Evolutionary conservation across 1,140 invertebrate species (phyloP).

Genomic region (Drosophila nasuta): DNA sequence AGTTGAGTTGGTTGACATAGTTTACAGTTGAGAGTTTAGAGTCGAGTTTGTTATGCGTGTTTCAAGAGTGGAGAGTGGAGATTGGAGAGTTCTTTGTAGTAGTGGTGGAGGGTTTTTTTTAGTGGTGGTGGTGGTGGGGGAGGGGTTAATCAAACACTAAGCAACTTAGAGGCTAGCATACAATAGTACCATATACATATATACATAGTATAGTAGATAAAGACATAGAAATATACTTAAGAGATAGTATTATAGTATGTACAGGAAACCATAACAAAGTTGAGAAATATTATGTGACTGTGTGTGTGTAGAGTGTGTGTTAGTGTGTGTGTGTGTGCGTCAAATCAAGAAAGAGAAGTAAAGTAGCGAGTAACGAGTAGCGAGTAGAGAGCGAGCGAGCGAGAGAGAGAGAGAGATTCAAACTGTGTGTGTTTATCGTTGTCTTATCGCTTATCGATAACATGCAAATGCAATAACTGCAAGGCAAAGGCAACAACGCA

Average conservation of each 20-base stretch:
- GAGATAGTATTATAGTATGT: constrained; percentile 23
- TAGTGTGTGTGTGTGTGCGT: constrained; percentile 13
- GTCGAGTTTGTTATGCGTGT: constrained; percentile 37
- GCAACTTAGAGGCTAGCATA: constrained; percentile 72
- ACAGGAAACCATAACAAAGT: constrained; percentile 19
- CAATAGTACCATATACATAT: constrained; percentile 45
- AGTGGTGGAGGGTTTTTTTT: constrained; percentile 12
- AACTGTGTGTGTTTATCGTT: constrained; percentile 16
- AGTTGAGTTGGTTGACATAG: constrained; percentile 46
- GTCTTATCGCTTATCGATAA: constrained; percentile 34
- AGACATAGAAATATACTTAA: constrained; percentile 47
- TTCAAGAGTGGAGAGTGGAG: constrained; percentile 27
- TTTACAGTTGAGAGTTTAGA: constrained; percentile 49
- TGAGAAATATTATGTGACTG: background rate
- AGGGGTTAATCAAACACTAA: constrained; percentile 41
- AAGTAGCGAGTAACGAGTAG: constrained; percentile 24
- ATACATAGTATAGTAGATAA: constrained; percentile 42
- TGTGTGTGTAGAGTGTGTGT: background rate
- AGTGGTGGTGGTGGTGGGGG: constrained; percentile 19
- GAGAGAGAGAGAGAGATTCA: constrained; percentile 3
- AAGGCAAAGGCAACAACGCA: background rate
- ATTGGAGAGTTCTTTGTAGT: constrained; percentile 16
- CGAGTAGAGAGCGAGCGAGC: constrained; percentile 6
- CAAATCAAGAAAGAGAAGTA: constrained; percentile 16
- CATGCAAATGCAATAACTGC: constrained; percentile 31